Evolutionary conservation across 2,888 invertebrate genomes (phyloP).

Genomic region (Syrista parreyssii): DNA sequence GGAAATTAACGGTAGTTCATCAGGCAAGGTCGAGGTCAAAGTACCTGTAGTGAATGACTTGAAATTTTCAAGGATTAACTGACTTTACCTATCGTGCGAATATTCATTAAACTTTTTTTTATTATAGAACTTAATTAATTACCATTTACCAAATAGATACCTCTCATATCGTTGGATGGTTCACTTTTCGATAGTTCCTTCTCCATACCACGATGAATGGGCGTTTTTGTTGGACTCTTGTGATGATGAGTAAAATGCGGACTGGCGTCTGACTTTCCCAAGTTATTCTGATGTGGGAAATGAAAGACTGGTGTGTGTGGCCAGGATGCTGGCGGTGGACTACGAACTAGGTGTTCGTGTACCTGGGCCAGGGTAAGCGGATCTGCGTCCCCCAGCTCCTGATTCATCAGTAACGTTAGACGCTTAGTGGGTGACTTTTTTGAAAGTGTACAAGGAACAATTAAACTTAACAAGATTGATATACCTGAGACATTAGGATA

Average conservation of each 20-base stretch:
- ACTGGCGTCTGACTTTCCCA: conserved; percentile 41
- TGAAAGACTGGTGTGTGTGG: conserved; percentile 73
- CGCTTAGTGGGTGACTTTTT: not conserved
- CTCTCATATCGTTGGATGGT: conserved; percentile 58
- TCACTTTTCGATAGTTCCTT: conserved; percentile 58
- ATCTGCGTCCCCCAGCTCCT: conserved; percentile 73
- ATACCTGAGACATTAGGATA: conserved; percentile 82
- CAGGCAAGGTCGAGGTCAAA: not conserved
- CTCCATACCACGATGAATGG: conserved; percentile 45
- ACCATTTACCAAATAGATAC: conserved; percentile 32
- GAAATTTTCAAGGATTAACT: not conserved
- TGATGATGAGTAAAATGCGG: conserved; percentile 35
- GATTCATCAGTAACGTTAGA: conserved; percentile 1
- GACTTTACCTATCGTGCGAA: not conserved
- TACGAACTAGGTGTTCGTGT: conserved; percentile 85
- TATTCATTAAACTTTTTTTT: too few species aligned
- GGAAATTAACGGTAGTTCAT: not conserved
- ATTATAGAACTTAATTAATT: not conserved
- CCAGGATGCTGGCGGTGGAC: conserved; percentile 84
- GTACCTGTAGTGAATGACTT: not conserved
- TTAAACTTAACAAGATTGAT: conserved; percentile 15
- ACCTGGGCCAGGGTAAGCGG: conserved; percentile 81
- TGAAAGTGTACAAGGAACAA: not conserved
- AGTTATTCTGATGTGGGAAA: conserved; percentile 68
- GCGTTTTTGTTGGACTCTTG: conserved; percentile 52